A percentile compares a stretch with the other conserved stretches of the same genome.
Evolutionary conservation across 2,888 invertebrate genomes (phyloP).

Genomic region (Polyommatus iphigenia): DNA sequence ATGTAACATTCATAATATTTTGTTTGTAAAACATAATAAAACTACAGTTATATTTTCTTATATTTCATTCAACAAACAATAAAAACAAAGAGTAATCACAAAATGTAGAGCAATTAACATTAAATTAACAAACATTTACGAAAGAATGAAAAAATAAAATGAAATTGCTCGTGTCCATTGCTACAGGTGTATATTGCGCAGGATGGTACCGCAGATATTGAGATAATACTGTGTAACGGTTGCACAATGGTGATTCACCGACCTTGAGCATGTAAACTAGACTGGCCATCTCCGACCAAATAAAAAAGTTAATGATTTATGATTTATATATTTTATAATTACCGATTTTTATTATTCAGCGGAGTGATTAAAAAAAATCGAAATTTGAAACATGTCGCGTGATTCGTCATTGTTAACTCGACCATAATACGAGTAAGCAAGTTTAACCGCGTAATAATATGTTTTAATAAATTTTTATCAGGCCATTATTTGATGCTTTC

Average conservation of each 20-base stretch:
- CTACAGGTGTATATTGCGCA: slow-evolving; percentile 8
- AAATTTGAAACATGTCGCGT: too few relatives aligned
- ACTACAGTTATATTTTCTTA: neutral
- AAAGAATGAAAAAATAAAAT: neutral
- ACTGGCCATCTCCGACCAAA: neutral
- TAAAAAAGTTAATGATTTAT: too few relatives aligned
- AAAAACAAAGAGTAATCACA: neutral
- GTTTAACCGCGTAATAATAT: too few relatives aligned
- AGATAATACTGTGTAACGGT: slow-evolving; percentile 39
- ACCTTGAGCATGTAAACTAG: neutral
- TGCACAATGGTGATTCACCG: slow-evolving; percentile 48
- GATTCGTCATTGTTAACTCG: too few relatives aligned
- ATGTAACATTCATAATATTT: too few relatives aligned
- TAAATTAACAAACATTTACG: neutral
- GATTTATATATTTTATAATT: too few relatives aligned
- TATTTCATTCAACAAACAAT: neutral
- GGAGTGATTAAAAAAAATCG: too few relatives aligned
- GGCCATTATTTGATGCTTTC: too few relatives aligned
- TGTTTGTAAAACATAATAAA: neutral
- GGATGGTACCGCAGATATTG: slow-evolving; percentile 27
- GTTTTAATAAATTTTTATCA: too few relatives aligned
- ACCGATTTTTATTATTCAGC: too few relatives aligned
- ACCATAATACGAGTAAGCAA: too few relatives aligned
- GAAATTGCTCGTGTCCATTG: slow-evolving; percentile 1
- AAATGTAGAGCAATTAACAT: slow-evolving; percentile 8